Evolutionary conservation across 2,797 vertebrate genomes (phyloP).

Genomic region (Coendou prehensilis): DNA sequence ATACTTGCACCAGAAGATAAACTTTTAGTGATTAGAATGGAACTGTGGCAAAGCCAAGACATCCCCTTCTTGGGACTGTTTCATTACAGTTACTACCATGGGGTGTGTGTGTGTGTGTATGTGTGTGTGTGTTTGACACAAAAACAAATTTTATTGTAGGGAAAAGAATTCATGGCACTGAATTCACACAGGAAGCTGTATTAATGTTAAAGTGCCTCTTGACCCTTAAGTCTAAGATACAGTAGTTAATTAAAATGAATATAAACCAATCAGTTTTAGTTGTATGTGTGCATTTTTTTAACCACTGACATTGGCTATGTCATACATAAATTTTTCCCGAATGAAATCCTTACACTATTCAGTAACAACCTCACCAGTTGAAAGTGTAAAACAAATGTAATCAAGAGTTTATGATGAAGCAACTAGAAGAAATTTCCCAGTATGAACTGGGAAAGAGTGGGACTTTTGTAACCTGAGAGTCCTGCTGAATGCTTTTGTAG

Average conservation of each 20-base stretch:
- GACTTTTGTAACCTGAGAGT: background rate
- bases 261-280: background rate
- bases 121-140: background rate
- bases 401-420: background rate
- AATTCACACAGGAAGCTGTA: background rate
- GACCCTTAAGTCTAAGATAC: slow-evolving; percentile 2
- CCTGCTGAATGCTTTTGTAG: background rate
- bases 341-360: slow-evolving; percentile 13
- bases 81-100: background rate
- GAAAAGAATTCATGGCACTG: background rate
- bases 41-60: background rate
- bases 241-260: background rate
- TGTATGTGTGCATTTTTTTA: background rate
- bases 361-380: background rate
- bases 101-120: background rate
- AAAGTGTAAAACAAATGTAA: background rate
- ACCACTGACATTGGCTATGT: background rate
- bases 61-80: background rate
- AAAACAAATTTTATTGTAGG: background rate
- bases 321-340: background rate
- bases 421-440: background rate
- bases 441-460: background rate
- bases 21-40: background rate
- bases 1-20: background rate
- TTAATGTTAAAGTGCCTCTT: background rate